A percentile compares a stretch with the other conserved stretches of the same genome.
phyloP scores from a whole-genome alignment of 2,113 vertebrate species.

The Tursiops truncatus region DNA sequence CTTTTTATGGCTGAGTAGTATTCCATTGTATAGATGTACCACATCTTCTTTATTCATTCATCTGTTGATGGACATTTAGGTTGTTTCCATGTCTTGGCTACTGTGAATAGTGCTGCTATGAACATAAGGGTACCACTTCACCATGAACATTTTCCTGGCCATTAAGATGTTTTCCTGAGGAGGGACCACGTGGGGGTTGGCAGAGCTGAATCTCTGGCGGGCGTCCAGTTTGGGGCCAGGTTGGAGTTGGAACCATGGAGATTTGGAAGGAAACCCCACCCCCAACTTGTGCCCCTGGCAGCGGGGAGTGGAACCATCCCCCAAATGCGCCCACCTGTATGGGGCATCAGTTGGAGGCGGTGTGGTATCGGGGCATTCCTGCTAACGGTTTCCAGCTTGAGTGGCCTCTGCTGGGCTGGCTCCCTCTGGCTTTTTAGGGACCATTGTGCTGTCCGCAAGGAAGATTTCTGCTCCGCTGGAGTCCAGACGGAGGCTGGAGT shows the following conservation, averaged over 20 bases:
- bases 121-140: background rate
- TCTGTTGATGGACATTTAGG: background rate
- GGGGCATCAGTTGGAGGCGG: slow-evolving; percentile 92
- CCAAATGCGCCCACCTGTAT: slow-evolving; percentile 93
- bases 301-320: slow-evolving; percentile 89
- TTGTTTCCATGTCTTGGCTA: background rate
- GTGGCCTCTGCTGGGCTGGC: slow-evolving; percentile 93
- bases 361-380: slow-evolving; percentile 90
- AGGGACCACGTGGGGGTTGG: background rate
- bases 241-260: background rate
- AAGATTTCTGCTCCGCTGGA: slow-evolving; percentile 94
- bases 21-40: too few species aligned
- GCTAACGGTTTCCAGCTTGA: slow-evolving; percentile 91
- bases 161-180: background rate
- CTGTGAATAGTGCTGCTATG: background rate
- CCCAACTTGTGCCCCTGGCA: slow-evolving; percentile 3
- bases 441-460: slow-evolving; percentile 89
- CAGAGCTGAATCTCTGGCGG: fast-evolving
- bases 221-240: background rate
- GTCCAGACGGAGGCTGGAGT: slow-evolving; percentile 95
- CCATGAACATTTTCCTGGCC: background rate
- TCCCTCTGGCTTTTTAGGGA: slow-evolving; percentile 96
- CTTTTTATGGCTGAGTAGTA: too few species aligned
- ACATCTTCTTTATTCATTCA: background rate
- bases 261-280: slow-evolving; percentile 68